Percentiles rank a stretch among this genome's conserved stretches.
Evolutionary conservation across 2,113 vertebrate species (phyloP).

Genomic region (Agelaius tricolor): DNA sequence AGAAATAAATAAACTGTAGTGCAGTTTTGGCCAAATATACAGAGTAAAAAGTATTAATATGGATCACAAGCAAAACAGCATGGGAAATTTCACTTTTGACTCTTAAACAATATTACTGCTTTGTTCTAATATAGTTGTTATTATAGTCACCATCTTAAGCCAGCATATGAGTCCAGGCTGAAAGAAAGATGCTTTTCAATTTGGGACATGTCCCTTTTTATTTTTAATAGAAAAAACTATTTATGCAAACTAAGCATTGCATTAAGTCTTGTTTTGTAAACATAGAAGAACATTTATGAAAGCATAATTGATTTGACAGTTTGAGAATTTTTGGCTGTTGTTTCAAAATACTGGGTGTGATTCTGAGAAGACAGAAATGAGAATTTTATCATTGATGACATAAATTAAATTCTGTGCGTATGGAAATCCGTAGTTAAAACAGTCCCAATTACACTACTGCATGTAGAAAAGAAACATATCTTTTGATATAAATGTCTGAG

Average conservation of each 20-base stretch:
- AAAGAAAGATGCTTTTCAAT: not conserved
- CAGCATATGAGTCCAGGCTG: not conserved
- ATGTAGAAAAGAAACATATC: not conserved
- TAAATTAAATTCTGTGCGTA: not conserved
- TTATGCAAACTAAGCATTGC: not conserved
- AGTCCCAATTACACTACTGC: not conserved
- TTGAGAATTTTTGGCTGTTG: not conserved
- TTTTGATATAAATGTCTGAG: not conserved
- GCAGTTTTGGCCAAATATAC: not conserved
- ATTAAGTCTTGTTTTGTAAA: not conserved
- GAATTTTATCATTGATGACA: not conserved
- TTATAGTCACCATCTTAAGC: not conserved
- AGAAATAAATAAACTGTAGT: not conserved
- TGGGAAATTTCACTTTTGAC: not conserved
- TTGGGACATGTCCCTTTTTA: not conserved
- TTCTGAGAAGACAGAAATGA: not conserved
- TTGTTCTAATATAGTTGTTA: not conserved
- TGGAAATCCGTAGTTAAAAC: not conserved
- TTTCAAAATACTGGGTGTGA: not conserved
- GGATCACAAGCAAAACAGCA: not conserved
- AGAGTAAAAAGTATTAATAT: not conserved
- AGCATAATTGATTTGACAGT: not conserved
- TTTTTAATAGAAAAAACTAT: not conserved
- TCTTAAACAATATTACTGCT: not conserved
- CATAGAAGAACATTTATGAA: not conserved